phyloP scores from a whole-genome alignment of 2,113 vertebrate genomes.

The Phalacrocorax carbo region DNA sequence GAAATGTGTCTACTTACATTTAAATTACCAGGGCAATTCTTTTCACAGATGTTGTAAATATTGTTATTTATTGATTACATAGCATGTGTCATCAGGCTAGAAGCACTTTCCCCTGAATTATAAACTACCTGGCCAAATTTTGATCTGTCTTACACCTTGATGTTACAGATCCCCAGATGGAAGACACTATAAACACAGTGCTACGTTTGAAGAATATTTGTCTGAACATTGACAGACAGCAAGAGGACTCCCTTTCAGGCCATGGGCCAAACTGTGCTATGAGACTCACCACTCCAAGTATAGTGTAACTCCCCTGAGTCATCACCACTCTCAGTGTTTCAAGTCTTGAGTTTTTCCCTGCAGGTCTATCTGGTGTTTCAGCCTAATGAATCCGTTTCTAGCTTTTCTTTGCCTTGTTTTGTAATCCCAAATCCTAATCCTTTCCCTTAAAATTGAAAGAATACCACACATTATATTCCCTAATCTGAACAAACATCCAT shows the following conservation, averaged over 20 bases:
- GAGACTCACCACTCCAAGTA: neutral
- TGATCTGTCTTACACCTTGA: neutral
- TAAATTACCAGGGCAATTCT: neutral
- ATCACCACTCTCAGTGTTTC: neutral
- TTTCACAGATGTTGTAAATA: neutral
- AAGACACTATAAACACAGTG: neutral
- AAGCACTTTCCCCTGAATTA: neutral
- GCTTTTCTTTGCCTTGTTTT: neutral
- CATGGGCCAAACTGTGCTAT: neutral
- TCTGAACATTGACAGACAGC: conserved; percentile 37
- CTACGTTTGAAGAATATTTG: conserved; percentile 10
- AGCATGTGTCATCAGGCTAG: neutral
- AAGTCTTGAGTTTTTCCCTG: neutral
- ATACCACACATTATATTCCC: neutral
- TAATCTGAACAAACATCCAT: neutral
- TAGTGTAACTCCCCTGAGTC: neutral
- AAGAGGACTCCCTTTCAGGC: conserved; percentile 16
- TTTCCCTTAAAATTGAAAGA: neutral
- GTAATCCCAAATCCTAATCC: neutral
- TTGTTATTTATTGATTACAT: neutral
- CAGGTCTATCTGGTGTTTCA: neutral
- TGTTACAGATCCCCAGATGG: neutral
- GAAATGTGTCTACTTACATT: neutral
- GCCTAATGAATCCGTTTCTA: neutral
- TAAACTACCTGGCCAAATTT: neutral